Evolutionary conservation across 2,888 invertebrate genomes (phyloP).

Genomic region (Eustalomyia histrio): DNA sequence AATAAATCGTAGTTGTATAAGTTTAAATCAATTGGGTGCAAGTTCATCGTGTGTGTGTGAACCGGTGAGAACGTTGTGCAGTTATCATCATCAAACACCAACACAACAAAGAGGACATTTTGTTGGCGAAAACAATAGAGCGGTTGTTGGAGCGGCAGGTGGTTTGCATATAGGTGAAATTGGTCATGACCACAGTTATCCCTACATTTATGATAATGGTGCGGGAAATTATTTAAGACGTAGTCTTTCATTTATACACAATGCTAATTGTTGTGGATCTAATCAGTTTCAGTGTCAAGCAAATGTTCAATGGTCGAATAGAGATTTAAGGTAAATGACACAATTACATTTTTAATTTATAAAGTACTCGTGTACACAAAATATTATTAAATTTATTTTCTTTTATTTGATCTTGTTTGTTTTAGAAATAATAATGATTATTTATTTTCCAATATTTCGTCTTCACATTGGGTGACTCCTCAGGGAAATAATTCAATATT

Average conservation of each 20-base stretch:
- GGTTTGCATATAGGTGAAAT: conserved; percentile 69
- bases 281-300: conserved; percentile 71
- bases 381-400: no score
- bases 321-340: conserved; percentile 60
- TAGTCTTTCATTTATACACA: conserved; percentile 78
- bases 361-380: no score
- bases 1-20: conserved; percentile 78
- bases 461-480: no score
- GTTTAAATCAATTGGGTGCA: conserved; percentile 73
- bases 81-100: conserved; percentile 36
- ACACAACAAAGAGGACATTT: conserved; percentile 60
- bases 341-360: no score
- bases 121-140: conserved; percentile 65
- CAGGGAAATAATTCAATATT: no score
- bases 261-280: conserved; percentile 74
- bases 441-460: no score
- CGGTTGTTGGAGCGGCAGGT: conserved; percentile 73
- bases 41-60: conserved; percentile 61
- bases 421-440: no score
- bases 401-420: no score
- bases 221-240: conserved; percentile 78
- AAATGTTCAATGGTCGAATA: conserved; percentile 70
- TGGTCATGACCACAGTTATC: conserved; percentile 65
- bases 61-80: conserved; percentile 53
- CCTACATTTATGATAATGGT: conserved; percentile 72